Conservation (phyloP, 2,797 vertebrate species). For the Synaphobranchus kaupii region DNA sequence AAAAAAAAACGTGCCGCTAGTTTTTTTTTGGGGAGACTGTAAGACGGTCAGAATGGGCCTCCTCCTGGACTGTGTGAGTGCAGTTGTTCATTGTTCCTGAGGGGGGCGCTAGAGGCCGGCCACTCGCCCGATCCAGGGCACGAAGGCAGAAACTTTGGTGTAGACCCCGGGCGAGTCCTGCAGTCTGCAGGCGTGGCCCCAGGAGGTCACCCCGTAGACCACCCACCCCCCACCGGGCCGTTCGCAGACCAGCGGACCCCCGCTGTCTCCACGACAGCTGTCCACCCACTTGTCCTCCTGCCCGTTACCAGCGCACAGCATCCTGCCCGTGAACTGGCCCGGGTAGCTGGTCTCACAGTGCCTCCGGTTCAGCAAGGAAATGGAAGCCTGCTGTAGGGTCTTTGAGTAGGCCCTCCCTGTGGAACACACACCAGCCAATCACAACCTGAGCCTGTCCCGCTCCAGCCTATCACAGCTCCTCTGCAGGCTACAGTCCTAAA, state of each 20-base stretch:
- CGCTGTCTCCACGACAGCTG: slow-evolving; percentile 96
- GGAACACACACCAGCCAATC: neutral
- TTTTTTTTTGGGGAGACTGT: neutral
- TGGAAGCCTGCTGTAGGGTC: slow-evolving; percentile 90
- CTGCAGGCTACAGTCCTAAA: neutral
- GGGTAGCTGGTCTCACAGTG: slow-evolving; percentile 85
- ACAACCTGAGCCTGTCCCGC: neutral
- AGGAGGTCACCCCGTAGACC: slow-evolving; percentile 95
- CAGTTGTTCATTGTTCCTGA: neutral
- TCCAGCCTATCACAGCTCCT: no score
- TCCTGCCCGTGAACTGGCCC: slow-evolving; percentile 86
- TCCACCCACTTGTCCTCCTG: slow-evolving; percentile 80
- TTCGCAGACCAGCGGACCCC: slow-evolving; percentile 49
- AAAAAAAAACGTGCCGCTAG: neutral
- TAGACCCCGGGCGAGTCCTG: slow-evolving; percentile 94
- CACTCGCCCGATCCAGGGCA: slow-evolving; percentile 89
- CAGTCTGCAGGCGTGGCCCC: slow-evolving; percentile 91
- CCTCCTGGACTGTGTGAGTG: neutral
- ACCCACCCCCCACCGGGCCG: slow-evolving; percentile 78
- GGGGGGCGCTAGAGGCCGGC: slow-evolving; percentile 66
- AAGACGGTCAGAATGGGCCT: neutral
- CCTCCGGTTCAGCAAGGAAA: slow-evolving; percentile 85
- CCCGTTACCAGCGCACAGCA: slow-evolving; percentile 90
- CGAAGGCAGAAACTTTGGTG: slow-evolving; percentile 91
- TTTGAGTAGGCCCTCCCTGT: slow-evolving; percentile 91